Percentiles rank a stretch among this genome's conserved stretches.
phyloP scores from a whole-genome alignment of 2,797 vertebrate genomes.

The Dermochelys coriacea region DNA sequence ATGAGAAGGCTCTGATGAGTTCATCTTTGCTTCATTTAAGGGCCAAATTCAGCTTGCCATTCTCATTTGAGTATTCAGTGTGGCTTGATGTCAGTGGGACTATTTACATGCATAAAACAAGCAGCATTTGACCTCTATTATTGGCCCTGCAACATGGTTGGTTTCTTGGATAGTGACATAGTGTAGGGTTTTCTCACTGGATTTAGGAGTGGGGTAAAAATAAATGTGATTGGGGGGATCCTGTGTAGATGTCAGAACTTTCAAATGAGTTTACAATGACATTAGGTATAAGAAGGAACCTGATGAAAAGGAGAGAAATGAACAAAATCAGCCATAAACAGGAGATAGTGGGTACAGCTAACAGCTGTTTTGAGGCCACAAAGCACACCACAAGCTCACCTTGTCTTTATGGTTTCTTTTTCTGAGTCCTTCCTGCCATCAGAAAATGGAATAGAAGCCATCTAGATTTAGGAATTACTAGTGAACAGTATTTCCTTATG shows the following conservation, averaged over 20 bases:
- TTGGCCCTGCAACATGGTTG: not conserved
- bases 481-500: not conserved
- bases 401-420: constrained; percentile 11
- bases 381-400: accelerated
- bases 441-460: not conserved
- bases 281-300: not conserved
- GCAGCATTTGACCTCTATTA: not conserved
- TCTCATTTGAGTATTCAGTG: not conserved
- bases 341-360: not conserved
- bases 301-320: not conserved
- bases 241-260: not conserved
- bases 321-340: not conserved
- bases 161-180: not conserved
- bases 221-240: not conserved
- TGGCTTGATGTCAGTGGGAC: not conserved
- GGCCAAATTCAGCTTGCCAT: not conserved
- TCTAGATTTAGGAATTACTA: constrained; percentile 6
- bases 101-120: not conserved
- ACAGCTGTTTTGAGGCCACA: not conserved
- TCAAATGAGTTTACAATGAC: not conserved
- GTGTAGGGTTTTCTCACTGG: not conserved
- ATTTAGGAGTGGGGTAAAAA: not conserved
- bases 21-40: not conserved
- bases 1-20: not conserved
- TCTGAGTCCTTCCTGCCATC: not conserved